These are phyloP conservation scores for Aphelenchoides fujianensis DNA, from an alignment of 1,140 invertebrate species.

Conservation along the genomic window DNA sequence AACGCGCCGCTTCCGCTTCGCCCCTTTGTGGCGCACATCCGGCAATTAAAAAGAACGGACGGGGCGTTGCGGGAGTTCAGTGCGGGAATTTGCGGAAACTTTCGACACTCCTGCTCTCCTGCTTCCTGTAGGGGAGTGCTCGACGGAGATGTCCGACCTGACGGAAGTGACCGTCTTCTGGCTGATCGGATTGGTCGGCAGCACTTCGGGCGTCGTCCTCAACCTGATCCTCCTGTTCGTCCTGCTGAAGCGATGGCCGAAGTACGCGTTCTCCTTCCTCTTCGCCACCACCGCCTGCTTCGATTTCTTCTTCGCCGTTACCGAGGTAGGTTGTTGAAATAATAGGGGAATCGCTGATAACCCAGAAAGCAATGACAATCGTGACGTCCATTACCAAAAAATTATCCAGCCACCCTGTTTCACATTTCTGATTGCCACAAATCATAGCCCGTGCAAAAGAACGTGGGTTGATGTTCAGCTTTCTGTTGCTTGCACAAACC, in stretches of 20 bases:
- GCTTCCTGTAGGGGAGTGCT: background rate
- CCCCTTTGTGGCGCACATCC: too few species aligned
- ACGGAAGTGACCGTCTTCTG: background rate
- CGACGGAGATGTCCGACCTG: background rate
- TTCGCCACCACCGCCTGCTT: background rate
- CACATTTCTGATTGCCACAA: background rate
- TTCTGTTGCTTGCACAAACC: too few species aligned
- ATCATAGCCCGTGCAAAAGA: background rate
- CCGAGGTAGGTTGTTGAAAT: too few species aligned
- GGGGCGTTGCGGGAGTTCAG: too few species aligned
- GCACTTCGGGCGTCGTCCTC: background rate
- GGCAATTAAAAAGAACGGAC: too few species aligned
- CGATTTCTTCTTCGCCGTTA: background rate
- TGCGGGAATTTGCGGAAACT: too few species aligned
- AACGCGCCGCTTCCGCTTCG: too few species aligned
- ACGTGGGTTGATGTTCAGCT: slow-evolving; percentile 5
- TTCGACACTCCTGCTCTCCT: background rate
- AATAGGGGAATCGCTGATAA: too few species aligned
- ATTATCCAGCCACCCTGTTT: background rate
- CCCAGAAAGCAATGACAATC: too few species aligned
- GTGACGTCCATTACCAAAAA: too few species aligned
- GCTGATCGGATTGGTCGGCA: background rate
- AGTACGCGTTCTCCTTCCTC: background rate
- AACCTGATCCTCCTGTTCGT: background rate
- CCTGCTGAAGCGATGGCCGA: background rate